Percentiles rank a stretch among this genome's conserved stretches.
Evolutionary conservation across 92 coral and sea anemone genomes (phyloP).

Genomic region (Porites rus): DNA sequence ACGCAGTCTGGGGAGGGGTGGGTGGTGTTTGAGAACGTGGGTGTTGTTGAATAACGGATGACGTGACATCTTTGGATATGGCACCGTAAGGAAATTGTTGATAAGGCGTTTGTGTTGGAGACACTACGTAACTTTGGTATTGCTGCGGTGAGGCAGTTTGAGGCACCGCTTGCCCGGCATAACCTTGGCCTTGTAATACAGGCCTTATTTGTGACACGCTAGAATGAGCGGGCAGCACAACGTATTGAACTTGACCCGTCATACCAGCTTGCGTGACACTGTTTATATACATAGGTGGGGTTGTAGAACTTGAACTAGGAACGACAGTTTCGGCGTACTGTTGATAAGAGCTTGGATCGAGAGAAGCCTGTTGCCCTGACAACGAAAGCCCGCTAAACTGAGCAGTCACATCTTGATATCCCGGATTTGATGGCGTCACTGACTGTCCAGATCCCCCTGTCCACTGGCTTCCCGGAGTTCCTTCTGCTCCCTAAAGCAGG

Average conservation of each 20-base stretch:
- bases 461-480: constrained; percentile 68
- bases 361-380: constrained; percentile 74
- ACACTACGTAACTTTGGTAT: constrained; percentile 56
- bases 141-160: constrained; percentile 68
- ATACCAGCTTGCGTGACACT: constrained; percentile 88
- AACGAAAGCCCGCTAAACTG: constrained; percentile 86
- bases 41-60: constrained; percentile 74
- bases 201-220: constrained; percentile 72
- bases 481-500: constrained; percentile 67
- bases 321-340: constrained; percentile 80
- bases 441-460: constrained; percentile 45
- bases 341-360: constrained; percentile 53
- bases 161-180: constrained; percentile 64
- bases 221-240: constrained; percentile 79
- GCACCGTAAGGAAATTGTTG: constrained; percentile 57
- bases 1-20: constrained; percentile 90
- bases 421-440: constrained; percentile 57
- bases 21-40: constrained; percentile 94
- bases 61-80: constrained; percentile 45
- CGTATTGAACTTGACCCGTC: constrained; percentile 88
- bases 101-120: constrained; percentile 59
- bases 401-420: constrained; percentile 83
- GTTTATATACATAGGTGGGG: constrained; percentile 80
- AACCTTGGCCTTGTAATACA: constrained; percentile 55
- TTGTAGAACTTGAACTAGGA: constrained; percentile 73